phyloP scores from a whole-genome alignment of 2,888 invertebrate species.

The Agrypnus murinus region DNA sequence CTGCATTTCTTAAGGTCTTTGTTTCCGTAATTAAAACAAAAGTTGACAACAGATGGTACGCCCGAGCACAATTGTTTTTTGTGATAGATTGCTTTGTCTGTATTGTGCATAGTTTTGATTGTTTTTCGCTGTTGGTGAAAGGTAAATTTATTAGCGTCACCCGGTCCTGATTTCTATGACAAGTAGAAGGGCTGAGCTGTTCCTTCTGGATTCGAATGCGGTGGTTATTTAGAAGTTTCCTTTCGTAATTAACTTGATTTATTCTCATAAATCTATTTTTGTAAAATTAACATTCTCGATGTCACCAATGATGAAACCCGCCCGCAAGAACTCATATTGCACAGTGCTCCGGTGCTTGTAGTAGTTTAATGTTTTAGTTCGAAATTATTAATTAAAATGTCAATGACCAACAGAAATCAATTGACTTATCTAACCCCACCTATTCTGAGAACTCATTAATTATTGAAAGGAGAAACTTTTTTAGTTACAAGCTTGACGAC shows the following conservation, averaged over 20 bases:
- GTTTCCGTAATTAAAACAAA: conserved; percentile 70
- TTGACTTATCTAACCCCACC: too few species aligned
- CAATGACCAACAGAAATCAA: too few species aligned
- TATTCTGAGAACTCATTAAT: too few species aligned
- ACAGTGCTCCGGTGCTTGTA: too few species aligned
- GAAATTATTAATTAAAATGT: too few species aligned
- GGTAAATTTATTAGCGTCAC: conserved; percentile 69
- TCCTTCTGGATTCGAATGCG: conserved; percentile 50
- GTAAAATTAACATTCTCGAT: conserved; percentile 7
- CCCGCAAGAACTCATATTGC: too few species aligned
- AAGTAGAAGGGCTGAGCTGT: conserved; percentile 48
- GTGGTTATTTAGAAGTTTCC: conserved; percentile 53
- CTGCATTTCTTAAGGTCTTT: conserved; percentile 67
- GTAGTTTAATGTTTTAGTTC: too few species aligned
- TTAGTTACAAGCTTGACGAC: too few species aligned
- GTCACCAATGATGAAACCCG: too few species aligned
- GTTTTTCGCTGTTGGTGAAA: conserved; percentile 68
- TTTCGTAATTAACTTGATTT: conserved; percentile 51
- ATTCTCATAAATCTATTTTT: conserved; percentile 40
- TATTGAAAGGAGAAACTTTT: too few species aligned
- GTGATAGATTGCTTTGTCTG: conserved; percentile 70
- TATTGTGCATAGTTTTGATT: conserved; percentile 70
- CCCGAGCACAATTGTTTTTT: conserved; percentile 68
- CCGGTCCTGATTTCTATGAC: conserved; percentile 66
- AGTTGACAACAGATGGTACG: conserved; percentile 69